Percentiles rank a stretch among this genome's conserved stretches.
phyloP scores from a whole-genome alignment of 2,888 invertebrate species.

The Elaeidobius kamerunicus region DNA sequence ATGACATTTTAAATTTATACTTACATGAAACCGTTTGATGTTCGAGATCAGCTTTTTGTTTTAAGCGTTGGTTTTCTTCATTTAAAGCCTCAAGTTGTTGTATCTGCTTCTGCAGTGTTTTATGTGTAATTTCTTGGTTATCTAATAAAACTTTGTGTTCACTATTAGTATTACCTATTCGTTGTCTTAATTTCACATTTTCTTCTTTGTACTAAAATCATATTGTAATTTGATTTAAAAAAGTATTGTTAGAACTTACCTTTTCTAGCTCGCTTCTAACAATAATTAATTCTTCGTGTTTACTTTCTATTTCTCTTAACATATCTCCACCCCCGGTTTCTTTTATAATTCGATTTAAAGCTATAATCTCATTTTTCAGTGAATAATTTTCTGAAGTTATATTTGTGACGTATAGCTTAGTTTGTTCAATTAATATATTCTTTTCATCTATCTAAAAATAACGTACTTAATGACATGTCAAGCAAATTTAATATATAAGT shows the following conservation, averaged over 20 bases:
- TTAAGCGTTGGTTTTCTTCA: conserved; percentile 35
- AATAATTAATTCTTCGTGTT: conserved; percentile 39
- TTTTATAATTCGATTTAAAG: conserved; percentile 39
- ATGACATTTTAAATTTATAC: not conserved
- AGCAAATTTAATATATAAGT: not conserved
- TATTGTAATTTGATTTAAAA: too few relatives aligned
- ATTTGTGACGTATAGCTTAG: conserved; percentile 34
- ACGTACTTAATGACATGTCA: conserved; percentile 6
- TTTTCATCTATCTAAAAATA: conserved; percentile 35
- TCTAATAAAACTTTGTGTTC: conserved; percentile 30
- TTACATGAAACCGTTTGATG: conserved; percentile 37
- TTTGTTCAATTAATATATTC: conserved; percentile 36
- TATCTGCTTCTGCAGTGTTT: conserved; percentile 38
- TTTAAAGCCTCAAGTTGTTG: conserved; percentile 38
- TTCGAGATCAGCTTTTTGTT: conserved; percentile 41
- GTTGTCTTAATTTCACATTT: too few relatives aligned
- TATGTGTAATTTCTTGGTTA: conserved; percentile 33
- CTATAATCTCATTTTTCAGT: conserved; percentile 40
- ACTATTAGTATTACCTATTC: too few relatives aligned
- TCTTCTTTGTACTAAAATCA: too few relatives aligned
- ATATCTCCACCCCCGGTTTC: conserved; percentile 44
- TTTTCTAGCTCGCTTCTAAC: conserved; percentile 39
- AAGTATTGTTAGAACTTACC: too few relatives aligned
- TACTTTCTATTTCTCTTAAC: conserved; percentile 40
- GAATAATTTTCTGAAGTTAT: conserved; percentile 39